Evolutionary conservation across 2,797 vertebrate genomes (phyloP).

Genomic region (Semotilus atromaculatus): DNA sequence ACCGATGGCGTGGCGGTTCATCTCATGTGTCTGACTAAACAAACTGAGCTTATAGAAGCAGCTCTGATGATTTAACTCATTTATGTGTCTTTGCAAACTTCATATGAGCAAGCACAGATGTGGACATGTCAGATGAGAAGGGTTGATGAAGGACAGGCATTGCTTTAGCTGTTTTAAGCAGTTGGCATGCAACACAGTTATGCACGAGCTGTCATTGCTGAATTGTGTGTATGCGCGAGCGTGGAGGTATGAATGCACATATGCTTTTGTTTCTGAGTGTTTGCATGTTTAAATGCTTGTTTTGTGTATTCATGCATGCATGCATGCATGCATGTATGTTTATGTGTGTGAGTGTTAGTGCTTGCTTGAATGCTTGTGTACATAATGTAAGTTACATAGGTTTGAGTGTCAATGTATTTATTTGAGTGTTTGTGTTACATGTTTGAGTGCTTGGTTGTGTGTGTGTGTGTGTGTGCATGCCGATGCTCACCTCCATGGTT

Average conservation of each 20-base stretch:
- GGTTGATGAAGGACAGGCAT: not conserved
- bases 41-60: not conserved
- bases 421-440: not conserved
- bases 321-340: too few species aligned
- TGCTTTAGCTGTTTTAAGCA: conserved; percentile 9
- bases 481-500: not conserved
- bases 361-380: too few species aligned
- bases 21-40: conserved; percentile 4
- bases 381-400: not conserved
- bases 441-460: not conserved
- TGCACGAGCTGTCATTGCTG: conserved; percentile 19
- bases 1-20: conserved; percentile 16
- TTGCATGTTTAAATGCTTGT: not conserved
- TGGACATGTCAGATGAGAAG: not conserved
- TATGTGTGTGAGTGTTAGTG: too few species aligned
- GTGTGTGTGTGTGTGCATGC: not conserved
- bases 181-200: conserved; percentile 13
- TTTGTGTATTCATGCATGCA: not conserved
- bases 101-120: not conserved
- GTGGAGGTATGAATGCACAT: not conserved
- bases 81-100: not conserved
- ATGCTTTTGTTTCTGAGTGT: not conserved
- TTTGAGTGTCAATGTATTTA: not conserved
- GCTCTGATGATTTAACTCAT: not conserved
- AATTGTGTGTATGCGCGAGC: not conserved